phyloP scores from a whole-genome alignment of 2,888 invertebrate genomes.

The Seladonia tumulorum region DNA sequence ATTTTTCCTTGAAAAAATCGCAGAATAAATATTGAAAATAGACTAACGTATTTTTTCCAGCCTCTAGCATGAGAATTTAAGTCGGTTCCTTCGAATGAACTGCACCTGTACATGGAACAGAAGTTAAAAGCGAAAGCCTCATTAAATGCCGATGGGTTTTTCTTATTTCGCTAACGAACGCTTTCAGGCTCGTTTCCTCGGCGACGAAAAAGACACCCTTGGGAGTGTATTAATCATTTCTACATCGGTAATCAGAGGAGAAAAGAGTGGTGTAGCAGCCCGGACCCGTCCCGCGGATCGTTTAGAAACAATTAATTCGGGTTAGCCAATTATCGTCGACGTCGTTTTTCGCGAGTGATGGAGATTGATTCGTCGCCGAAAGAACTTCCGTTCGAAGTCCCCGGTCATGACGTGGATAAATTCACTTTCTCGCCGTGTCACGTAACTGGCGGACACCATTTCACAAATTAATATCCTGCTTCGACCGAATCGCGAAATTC shows the following conservation, averaged over 20 bases:
- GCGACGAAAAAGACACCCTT: neutral
- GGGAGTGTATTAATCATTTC: constrained; percentile 27
- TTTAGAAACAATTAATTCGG: constrained; percentile 56
- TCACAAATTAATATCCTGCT: constrained; percentile 40
- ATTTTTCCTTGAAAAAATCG: too few relatives aligned
- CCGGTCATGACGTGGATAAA: constrained; percentile 55
- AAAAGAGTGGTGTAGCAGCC: neutral
- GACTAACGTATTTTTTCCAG: too few relatives aligned
- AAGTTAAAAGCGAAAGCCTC: neutral
- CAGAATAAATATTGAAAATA: too few relatives aligned
- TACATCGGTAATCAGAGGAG: constrained; percentile 15
- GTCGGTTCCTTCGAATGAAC: neutral
- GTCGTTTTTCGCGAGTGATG: constrained; percentile 44
- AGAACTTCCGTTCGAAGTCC: constrained; percentile 30
- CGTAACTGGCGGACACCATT: constrained; percentile 12
- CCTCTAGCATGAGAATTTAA: neutral
- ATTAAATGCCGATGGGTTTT: neutral
- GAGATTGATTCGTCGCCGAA: constrained; percentile 60
- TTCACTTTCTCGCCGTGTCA: constrained; percentile 23
- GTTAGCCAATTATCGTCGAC: constrained; percentile 50
- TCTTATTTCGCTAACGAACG: too few relatives aligned
- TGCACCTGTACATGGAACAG: neutral
- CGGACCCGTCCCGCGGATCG: neutral
- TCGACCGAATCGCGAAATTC: neutral
- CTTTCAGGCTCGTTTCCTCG: neutral